Conservation (phyloP, 1,140 invertebrate genomes). For the Solenopsis fugax region DNA sequence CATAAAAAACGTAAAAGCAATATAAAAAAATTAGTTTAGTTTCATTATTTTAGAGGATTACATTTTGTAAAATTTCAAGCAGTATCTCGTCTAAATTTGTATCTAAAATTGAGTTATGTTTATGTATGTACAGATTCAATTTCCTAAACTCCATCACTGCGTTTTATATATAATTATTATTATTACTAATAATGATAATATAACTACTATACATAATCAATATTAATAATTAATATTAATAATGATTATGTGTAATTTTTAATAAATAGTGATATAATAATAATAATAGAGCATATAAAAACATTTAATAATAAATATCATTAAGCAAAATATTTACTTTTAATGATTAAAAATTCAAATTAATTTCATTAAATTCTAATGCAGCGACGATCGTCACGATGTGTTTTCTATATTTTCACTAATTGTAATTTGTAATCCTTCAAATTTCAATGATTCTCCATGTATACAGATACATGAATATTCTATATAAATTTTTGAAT, state of each 20-base stretch:
- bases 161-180: not conserved
- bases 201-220: not conserved
- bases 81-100: not conserved
- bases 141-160: not conserved
- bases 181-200: not conserved
- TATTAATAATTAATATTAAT: constrained; percentile 11
- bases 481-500: not conserved
- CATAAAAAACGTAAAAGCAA: not conserved
- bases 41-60: constrained; percentile 16
- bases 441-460: constrained; percentile 16
- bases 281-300: constrained; percentile 9
- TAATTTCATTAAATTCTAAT: not conserved
- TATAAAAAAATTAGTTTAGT: constrained; percentile 24
- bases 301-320: constrained; percentile 12
- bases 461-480: not conserved
- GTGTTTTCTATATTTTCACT: not conserved
- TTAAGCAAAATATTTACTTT: not conserved
- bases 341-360: not conserved
- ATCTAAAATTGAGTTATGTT: not conserved
- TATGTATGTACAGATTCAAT: not conserved
- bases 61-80: not conserved
- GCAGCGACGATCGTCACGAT: not conserved
- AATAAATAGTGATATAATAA: constrained; percentile 13
- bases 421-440: constrained; percentile 14
- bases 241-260: constrained; percentile 6